Conservation (phyloP, 2,888 invertebrate species). For the Dryobota labecula region DNA sequence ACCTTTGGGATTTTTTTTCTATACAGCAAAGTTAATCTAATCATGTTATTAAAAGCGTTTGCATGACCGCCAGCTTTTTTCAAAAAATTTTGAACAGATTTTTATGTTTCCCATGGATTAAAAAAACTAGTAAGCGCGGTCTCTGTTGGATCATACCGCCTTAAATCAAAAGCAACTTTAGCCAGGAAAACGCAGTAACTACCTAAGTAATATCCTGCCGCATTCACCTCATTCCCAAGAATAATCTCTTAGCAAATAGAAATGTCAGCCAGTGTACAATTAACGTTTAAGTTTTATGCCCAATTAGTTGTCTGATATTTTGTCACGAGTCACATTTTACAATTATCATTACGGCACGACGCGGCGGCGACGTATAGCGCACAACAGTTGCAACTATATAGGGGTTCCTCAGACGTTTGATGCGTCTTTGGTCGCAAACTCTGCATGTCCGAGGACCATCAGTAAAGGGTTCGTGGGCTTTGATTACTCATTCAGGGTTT, state of each 20-base stretch:
- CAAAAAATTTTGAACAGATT: too few relatives aligned
- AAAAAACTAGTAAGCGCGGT: too few relatives aligned
- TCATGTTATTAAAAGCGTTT: too few relatives aligned
- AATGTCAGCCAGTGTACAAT: constrained; percentile 47
- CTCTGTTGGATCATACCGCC: too few relatives aligned
- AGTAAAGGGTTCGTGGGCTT: neutral
- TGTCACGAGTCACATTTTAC: constrained; percentile 56
- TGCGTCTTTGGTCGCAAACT: neutral
- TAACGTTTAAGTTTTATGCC: constrained; percentile 51
- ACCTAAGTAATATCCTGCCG: constrained; percentile 40
- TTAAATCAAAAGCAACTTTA: constrained; percentile 3
- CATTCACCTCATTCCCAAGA: constrained; percentile 39
- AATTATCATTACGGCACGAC: constrained; percentile 57
- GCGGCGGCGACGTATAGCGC: constrained; percentile 20
- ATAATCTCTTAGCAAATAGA: constrained; percentile 40
- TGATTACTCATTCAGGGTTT: neutral
- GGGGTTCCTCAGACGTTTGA: constrained; percentile 7
- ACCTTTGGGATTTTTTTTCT: too few relatives aligned
- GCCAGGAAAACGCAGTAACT: constrained; percentile 37
- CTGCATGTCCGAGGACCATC: neutral
- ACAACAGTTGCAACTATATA: constrained; percentile 15
- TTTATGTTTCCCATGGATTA: too few relatives aligned
- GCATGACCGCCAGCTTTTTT: too few relatives aligned
- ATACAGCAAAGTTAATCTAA: too few relatives aligned
- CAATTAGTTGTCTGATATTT: constrained; percentile 58